phyloP scores from a whole-genome alignment of 2,888 invertebrate species.

The Ditula angustiorana region DNA sequence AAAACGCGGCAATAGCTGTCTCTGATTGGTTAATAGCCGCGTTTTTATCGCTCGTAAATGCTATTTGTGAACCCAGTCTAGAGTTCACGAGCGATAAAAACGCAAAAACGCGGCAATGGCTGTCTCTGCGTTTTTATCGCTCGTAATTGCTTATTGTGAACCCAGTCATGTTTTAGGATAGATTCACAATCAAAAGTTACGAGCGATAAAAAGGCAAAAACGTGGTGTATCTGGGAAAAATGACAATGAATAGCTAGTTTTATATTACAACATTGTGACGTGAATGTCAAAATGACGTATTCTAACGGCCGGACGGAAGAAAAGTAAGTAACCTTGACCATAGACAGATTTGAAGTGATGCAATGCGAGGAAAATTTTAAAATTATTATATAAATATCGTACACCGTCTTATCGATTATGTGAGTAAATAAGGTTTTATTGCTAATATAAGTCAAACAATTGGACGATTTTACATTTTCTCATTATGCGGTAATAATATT shows the following conservation, averaged over 20 bases:
- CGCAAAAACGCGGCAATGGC: too few species aligned
- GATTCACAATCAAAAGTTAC: too few species aligned
- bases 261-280: background rate
- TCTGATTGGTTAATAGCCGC: too few species aligned
- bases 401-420: slow-evolving; percentile 37
- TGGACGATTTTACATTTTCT: background rate
- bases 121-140: too few species aligned
- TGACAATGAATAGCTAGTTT: background rate
- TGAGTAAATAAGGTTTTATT: background rate
- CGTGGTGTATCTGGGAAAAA: background rate
- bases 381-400: slow-evolving; percentile 67
- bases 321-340: slow-evolving; percentile 29
- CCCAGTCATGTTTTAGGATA: too few species aligned
- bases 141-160: too few species aligned
- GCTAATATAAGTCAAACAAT: background rate
- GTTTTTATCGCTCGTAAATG: too few species aligned
- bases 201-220: too few species aligned
- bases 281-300: slow-evolving; percentile 2
- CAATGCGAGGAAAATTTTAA: slow-evolving; percentile 60
- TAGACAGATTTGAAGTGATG: slow-evolving; percentile 54
- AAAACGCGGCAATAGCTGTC: too few species aligned
- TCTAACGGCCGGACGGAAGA: background rate
- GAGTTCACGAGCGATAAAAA: too few species aligned
- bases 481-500: background rate
- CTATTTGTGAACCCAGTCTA: too few species aligned